Evolutionary conservation across 1,140 invertebrate species (phyloP).

Genomic region (Oppia nitens): DNA sequence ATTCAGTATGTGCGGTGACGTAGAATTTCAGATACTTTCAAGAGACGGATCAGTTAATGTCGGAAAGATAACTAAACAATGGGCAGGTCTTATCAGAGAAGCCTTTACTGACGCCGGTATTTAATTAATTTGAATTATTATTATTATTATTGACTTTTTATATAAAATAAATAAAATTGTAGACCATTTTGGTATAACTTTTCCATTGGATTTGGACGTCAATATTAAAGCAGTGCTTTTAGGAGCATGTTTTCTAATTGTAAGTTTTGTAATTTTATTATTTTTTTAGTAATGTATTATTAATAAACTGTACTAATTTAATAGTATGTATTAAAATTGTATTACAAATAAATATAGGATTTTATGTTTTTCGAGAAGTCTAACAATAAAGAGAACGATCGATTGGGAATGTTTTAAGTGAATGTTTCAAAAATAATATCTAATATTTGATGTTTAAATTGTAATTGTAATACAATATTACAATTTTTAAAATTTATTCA

Average conservation of each 20-base stretch:
- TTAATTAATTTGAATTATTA: no score
- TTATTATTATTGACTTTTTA: no score
- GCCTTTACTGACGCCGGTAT: conserved; percentile 52
- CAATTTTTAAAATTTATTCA: no score
- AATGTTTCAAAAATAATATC: no score
- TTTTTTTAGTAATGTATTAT: background rate
- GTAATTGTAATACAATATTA: no score
- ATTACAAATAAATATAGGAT: conserved; percentile 34
- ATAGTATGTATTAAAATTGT: background rate
- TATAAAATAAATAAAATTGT: no score
- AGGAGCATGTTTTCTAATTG: conserved; percentile 38
- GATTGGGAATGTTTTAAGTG: conserved; percentile 30
- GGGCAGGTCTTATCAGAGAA: conserved; percentile 48
- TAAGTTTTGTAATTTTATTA: conserved; percentile 15
- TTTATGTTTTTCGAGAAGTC: conserved; percentile 52
- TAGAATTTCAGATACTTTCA: conserved; percentile 41
- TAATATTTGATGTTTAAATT: no score
- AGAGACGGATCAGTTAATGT: conserved; percentile 27
- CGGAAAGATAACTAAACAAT: conserved; percentile 57
- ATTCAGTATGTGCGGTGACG: conserved; percentile 58
- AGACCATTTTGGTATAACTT: conserved; percentile 57
- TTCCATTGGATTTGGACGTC: conserved; percentile 60
- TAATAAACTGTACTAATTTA: background rate
- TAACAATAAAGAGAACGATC: conserved; percentile 27
- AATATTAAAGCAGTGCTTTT: conserved; percentile 60